Percentiles rank a stretch among this genome's conserved stretches.
phyloP scores from a whole-genome alignment of 2,113 vertebrate species.

The Zosterops hypoxanthus region DNA sequence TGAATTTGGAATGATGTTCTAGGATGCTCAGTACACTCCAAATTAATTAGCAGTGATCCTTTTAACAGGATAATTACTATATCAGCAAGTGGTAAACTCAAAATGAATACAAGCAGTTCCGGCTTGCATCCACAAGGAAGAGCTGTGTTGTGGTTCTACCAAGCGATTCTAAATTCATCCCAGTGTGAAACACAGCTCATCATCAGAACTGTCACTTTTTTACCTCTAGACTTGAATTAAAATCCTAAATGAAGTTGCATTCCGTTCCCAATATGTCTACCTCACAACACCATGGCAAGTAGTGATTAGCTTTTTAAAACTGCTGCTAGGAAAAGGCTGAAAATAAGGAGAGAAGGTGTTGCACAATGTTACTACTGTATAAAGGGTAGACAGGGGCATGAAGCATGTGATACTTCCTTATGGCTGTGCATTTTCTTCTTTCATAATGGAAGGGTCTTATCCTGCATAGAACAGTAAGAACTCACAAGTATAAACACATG shows the following conservation, averaged over 20 bases:
- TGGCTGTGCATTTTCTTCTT: not conserved
- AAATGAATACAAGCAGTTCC: not conserved
- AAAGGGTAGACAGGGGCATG: not conserved
- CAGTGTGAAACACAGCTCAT: not conserved
- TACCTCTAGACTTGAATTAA: not conserved
- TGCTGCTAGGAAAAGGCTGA: not conserved
- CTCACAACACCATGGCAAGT: not conserved
- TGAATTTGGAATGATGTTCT: conserved; percentile 38
- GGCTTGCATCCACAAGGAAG: not conserved
- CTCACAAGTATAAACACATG: not conserved
- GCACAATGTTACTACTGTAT: not conserved
- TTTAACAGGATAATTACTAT: conserved; percentile 34
- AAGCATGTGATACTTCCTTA: not conserved
- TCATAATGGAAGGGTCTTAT: not conserved
- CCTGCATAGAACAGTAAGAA: not conserved
- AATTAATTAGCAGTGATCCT: conserved; percentile 48
- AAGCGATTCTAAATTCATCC: not conserved
- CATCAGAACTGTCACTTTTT: not conserved
- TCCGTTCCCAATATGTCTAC: not conserved
- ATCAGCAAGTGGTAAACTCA: conserved; percentile 31
- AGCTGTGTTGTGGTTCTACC: not conserved
- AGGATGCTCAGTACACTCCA: conserved; percentile 15
- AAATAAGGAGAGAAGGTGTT: not conserved
- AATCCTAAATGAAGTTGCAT: not conserved
- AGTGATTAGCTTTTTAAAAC: not conserved